Percentiles rank a stretch among this genome's conserved stretches.
Conservation (phyloP, 2,797 vertebrate genomes). For the Malacoctenus gilli region DNA sequence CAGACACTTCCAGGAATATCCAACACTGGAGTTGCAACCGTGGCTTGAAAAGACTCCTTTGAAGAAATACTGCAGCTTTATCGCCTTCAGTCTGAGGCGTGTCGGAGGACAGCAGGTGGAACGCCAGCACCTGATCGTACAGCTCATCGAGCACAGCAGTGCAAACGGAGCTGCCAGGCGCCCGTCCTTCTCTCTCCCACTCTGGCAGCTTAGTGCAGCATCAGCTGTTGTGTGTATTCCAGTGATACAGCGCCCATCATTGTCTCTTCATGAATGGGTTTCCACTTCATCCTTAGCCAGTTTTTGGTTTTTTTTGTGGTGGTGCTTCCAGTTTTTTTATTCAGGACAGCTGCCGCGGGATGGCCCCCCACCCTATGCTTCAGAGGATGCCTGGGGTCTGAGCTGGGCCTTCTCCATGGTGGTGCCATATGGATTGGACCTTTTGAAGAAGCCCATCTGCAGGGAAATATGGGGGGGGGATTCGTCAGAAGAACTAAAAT, state of each 20-base stretch:
- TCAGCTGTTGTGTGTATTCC: slow-evolving; percentile 55
- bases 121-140: slow-evolving; percentile 20
- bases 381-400: slow-evolving; percentile 90
- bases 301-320: slow-evolving; percentile 16
- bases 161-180: slow-evolving; percentile 22
- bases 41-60: slow-evolving; percentile 24
- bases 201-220: slow-evolving; percentile 65
- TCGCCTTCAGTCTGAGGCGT: slow-evolving; percentile 56
- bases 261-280: slow-evolving; percentile 39
- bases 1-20: slow-evolving; percentile 25
- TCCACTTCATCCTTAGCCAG: slow-evolving; percentile 27
- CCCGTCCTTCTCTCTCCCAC: slow-evolving; percentile 34
- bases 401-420: slow-evolving; percentile 95
- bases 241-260: slow-evolving; percentile 64
- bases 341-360: slow-evolving; percentile 38
- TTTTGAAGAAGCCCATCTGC: slow-evolving; percentile 93
- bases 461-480: slow-evolving; percentile 8
- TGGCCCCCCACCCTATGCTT: slow-evolving; percentile 79
- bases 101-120: not conserved
- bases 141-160: slow-evolving; percentile 37
- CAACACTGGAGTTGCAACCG: slow-evolving; percentile 33
- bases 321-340: slow-evolving; percentile 60
- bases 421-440: slow-evolving; percentile 87
- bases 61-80: slow-evolving; percentile 25
- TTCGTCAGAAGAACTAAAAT: too few species aligned